Base-by-base conservation (phyloP, 2,888 invertebrate species). In the Plebejus argus region DNA sequence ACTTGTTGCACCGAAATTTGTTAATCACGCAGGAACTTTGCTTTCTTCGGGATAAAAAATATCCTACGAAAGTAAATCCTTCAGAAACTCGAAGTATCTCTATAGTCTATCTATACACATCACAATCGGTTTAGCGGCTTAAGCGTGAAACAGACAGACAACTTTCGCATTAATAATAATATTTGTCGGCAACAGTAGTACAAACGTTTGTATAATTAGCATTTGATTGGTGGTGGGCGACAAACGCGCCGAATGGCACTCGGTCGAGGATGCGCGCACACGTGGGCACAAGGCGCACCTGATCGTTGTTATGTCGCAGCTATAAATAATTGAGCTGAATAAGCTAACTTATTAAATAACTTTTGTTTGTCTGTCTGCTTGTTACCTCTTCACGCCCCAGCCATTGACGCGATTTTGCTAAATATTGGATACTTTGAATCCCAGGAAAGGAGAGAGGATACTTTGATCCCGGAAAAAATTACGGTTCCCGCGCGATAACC, bases 201-300 rank as follows among this genome's bases (percentile, higher is more conserved):
- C 66, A 66, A 66, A 66, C 18, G 66, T 33, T 5, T 66, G 66
- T 18, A 33, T 66, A 66, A 66, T 66, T 66, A 61, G 61, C 7
- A 15, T 66, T 12, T 66, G 66, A 28, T 66, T 66, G 45, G 20
- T 10, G 1, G 72, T 72, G 72, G 72, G 72, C 72, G 72, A 45
- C 39, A 82, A 83, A 82, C 87, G 86, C 84, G 85, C 86, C 81
- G 83, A 86, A 86, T 85, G 84, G 76, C 76, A 76, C 61, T 76
- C 76, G 45, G 49, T 70, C 66, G 76, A 70, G 70, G 76, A 76
- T 76, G 70, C n/a, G 76, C 53, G 53, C 53, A 33, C 39, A 39
- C 71, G 71, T 71, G 71, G 71, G 71, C 71, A 71, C 71, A 71
- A 71, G 39, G 39, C 71, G 66, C 66, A 66, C 66, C 66, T 66